A percentile compares a stretch with the other conserved stretches of the same genome.
Conservation (phyloP, 2,113 vertebrate genomes). For the Paradoxurus hermaphroditus region DNA sequence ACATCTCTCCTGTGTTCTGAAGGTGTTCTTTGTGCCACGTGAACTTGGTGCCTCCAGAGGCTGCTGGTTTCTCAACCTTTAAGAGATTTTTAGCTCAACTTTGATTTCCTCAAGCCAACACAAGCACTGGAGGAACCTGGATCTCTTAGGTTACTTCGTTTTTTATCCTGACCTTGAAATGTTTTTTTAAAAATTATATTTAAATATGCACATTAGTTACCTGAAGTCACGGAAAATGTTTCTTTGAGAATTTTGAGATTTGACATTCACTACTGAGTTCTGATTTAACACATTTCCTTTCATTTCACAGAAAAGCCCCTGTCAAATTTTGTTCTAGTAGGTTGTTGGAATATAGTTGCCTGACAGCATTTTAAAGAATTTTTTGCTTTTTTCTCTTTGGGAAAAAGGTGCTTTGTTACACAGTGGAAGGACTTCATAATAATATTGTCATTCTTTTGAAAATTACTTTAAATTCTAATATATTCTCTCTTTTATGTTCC, state of each 20-base stretch:
- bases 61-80: not conserved
- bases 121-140: not conserved
- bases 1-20: not conserved
- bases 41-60: not conserved
- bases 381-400: not conserved
- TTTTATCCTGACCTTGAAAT: constrained; percentile 41
- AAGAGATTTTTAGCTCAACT: not conserved
- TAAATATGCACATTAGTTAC: not conserved
- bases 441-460: constrained; percentile 35
- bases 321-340: constrained; percentile 2
- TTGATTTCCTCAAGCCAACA: not conserved
- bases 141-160: not conserved
- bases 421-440: constrained; percentile 33
- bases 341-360: not conserved
- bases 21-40: not conserved
- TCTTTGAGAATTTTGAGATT: constrained; percentile 5
- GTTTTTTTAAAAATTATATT: not conserved
- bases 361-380: not conserved
- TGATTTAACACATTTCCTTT: constrained; percentile 22
- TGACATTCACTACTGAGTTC: not conserved
- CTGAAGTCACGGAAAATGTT: not conserved
- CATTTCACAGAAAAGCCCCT: not conserved
- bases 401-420: not conserved
- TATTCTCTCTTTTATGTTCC: not conserved
- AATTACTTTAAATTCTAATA: constrained; percentile 11